Conservation (phyloP, 2,113 vertebrate species). For the Rattus rattus region DNA sequence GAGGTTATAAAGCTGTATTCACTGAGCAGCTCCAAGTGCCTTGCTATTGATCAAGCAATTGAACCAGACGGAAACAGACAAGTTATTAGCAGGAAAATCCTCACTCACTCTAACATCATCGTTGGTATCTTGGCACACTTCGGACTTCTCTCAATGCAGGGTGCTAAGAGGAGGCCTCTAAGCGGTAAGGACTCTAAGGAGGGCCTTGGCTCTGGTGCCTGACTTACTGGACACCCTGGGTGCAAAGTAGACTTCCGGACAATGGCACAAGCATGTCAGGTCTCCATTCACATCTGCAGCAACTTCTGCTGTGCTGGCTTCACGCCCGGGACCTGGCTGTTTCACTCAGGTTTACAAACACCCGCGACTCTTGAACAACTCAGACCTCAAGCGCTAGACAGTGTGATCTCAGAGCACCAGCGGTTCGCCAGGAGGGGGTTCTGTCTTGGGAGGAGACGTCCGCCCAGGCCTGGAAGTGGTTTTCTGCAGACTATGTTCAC, state of each 20-base stretch:
- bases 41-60: not conserved
- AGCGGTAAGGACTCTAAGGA: not conserved
- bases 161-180: not conserved
- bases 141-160: not conserved
- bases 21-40: not conserved
- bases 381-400: not conserved
- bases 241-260: not conserved
- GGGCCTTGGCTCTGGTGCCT: not conserved
- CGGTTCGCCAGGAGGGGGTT: not conserved
- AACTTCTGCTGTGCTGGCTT: not conserved
- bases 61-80: conserved; percentile 2
- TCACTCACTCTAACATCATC: not conserved
- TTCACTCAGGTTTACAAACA: not conserved
- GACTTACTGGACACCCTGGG: not conserved
- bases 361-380: not conserved
- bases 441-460: not conserved
- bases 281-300: not conserved
- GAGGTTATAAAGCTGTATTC: not conserved
- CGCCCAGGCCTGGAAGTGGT: not conserved
- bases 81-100: conserved; percentile 13
- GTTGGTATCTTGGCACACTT: not conserved
- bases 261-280: not conserved
- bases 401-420: not conserved
- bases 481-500: conserved; percentile 54
- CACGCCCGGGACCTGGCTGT: not conserved